phyloP scores from a whole-genome alignment of 1,140 invertebrate species.

The Atta texana region DNA sequence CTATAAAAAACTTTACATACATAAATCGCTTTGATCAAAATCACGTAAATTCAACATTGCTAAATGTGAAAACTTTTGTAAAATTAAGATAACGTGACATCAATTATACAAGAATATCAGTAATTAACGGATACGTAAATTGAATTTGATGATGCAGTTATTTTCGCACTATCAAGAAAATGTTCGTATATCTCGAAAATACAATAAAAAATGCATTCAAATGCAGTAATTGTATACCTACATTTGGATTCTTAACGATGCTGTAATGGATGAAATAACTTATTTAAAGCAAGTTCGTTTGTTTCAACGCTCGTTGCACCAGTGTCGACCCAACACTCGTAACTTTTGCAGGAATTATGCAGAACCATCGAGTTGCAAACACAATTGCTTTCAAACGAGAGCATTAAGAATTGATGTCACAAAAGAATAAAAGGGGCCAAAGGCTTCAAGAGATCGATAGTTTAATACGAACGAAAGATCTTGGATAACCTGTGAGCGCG shows the following conservation, averaged over 20 bases:
- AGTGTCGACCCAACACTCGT: neutral
- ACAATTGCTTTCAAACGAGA: conserved; percentile 25
- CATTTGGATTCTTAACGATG: neutral
- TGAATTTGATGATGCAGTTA: neutral
- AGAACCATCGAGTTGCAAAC: neutral
- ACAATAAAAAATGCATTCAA: neutral
- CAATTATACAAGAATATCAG: neutral
- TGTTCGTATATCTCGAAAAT: neutral
- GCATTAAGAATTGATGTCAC: conserved; percentile 23
- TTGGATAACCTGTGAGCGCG: neutral
- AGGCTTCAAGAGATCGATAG: conserved; percentile 13
- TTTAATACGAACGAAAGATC: neutral
- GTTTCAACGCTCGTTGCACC: too few species aligned
- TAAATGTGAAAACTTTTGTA: too few species aligned
- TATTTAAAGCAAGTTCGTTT: conserved; percentile 3
- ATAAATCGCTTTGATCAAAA: too few species aligned
- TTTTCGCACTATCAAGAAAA: neutral
- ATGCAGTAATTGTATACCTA: neutral
- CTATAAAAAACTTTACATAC: too few species aligned
- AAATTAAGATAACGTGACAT: too few species aligned
- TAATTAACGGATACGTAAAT: neutral
- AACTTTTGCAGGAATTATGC: neutral
- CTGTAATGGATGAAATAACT: neutral
- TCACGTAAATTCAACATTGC: too few species aligned
- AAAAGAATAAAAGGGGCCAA: neutral